These are phyloP conservation scores for Porites lutea DNA, from an alignment of 64 coral and sea anemone genomes.

Conservation along the genomic window DNA sequence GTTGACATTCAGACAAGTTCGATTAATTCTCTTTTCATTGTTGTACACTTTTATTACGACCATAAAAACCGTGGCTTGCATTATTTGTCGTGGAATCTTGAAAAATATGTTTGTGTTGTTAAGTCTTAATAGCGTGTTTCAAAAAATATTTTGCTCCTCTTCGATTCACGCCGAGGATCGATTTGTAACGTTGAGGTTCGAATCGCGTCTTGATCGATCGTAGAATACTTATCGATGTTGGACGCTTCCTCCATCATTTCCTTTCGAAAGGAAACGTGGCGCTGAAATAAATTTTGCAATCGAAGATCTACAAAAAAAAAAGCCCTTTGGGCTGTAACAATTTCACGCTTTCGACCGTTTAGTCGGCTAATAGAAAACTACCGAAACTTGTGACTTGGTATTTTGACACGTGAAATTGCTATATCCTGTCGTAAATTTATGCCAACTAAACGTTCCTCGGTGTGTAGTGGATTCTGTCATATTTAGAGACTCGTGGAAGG, in stretches of 20 bases:
- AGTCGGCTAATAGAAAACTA: not conserved
- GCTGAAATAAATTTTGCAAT: not conserved
- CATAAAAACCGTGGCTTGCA: not conserved
- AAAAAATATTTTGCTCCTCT: slow-evolving; percentile 12
- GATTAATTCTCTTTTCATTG: slow-evolving; percentile 34
- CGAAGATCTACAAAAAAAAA: not conserved
- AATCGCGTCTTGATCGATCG: not conserved
- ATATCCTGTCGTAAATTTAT: slow-evolving; percentile 34
- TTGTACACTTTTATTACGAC: slow-evolving; percentile 35
- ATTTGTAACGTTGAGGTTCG: slow-evolving; percentile 6
- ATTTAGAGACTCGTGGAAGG: not conserved
- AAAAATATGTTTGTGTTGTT: slow-evolving; percentile 26
- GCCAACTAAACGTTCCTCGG: not conserved
- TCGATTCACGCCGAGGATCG: slow-evolving; percentile 40
- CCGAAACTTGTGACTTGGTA: slow-evolving; percentile 18
- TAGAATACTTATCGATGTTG: slow-evolving; percentile 30
- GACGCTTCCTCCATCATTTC: not conserved
- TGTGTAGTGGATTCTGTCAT: slow-evolving; percentile 11
- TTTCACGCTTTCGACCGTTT: not conserved
- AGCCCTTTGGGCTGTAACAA: not conserved
- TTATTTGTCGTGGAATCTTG: not conserved
- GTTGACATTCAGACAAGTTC: slow-evolving; percentile 37
- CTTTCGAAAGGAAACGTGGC: slow-evolving; percentile 3
- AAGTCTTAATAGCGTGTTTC: slow-evolving; percentile 9
- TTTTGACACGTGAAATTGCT: slow-evolving; percentile 51